phyloP scores from a whole-genome alignment of 2,888 invertebrate species.

The Mimumesa dahlbomi region DNA sequence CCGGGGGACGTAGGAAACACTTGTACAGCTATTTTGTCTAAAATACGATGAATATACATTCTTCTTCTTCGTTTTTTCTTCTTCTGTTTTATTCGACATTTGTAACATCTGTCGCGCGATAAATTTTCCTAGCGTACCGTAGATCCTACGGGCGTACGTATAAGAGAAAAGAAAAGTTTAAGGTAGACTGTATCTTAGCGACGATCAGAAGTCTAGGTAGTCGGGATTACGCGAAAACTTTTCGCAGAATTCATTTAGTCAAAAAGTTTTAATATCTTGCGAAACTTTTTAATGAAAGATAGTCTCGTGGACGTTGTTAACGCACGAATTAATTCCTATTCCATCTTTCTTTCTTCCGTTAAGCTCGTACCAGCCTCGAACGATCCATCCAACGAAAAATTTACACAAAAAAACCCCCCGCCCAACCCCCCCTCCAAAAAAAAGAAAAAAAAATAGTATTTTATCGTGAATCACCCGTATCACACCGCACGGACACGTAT shows the following conservation, averaged over 20 bases:
- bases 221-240: conserved; percentile 28
- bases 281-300: conserved; percentile 36
- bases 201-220: neutral
- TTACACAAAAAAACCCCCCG: too few relatives aligned
- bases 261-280: conserved; percentile 38
- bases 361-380: too few relatives aligned
- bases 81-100: too few relatives aligned
- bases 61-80: neutral
- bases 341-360: too few relatives aligned
- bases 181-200: neutral
- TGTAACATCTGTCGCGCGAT: neutral
- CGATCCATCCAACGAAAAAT: too few relatives aligned
- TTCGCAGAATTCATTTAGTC: conserved; percentile 34
- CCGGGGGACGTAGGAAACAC: neutral
- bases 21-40: conserved; percentile 1
- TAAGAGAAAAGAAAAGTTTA: neutral
- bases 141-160: too few relatives aligned
- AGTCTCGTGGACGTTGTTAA: neutral
- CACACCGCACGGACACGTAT: too few relatives aligned
- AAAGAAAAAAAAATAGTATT: too few relatives aligned
- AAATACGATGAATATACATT: conserved; percentile 1
- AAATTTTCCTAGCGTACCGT: neutral
- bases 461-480: too few relatives aligned
- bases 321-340: too few relatives aligned
- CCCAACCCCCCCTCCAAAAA: too few relatives aligned